Evolutionary conservation across 2,113 vertebrate species (phyloP).

Genomic region (Marcusenius ussheri): DNA sequence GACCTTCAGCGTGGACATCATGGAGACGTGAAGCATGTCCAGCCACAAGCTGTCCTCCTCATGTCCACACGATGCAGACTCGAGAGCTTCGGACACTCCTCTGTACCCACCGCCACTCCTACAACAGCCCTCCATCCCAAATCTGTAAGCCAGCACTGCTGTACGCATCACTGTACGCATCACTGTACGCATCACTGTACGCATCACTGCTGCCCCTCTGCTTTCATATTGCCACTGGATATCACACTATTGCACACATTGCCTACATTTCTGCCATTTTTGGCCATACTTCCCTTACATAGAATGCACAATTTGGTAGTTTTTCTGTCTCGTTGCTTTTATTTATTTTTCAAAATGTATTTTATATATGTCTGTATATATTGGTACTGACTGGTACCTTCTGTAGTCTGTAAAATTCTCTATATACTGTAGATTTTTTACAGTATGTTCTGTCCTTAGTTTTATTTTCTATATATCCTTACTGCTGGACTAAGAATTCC

Average conservation of each 20-base stretch:
- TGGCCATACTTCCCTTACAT: not conserved
- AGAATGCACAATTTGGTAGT: not conserved
- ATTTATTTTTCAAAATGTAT: not conserved
- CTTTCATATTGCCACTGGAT: not conserved
- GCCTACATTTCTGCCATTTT: not conserved
- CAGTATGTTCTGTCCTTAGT: not conserved
- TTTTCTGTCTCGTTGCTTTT: not conserved
- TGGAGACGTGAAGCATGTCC: not conserved
- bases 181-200: no score
- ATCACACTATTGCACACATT: not conserved
- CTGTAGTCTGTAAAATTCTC: not conserved
- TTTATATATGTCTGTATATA: not conserved
- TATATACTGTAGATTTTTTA: not conserved
- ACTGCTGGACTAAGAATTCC: not conserved
- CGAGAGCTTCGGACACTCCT: not conserved
- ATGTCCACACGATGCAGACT: not conserved
- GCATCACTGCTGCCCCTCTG: not conserved
- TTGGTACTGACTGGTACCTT: not conserved
- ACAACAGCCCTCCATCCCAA: not conserved
- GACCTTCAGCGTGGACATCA: not conserved
- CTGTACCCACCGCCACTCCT: not conserved
- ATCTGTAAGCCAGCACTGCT: not conserved
- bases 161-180: not conserved
- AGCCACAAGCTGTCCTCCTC: not conserved
- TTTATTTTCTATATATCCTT: not conserved